Percentiles rank a stretch among this genome's conserved stretches.
phyloP scores from a whole-genome alignment of 2,888 invertebrate species.

The Epirrhoe alternata region DNA sequence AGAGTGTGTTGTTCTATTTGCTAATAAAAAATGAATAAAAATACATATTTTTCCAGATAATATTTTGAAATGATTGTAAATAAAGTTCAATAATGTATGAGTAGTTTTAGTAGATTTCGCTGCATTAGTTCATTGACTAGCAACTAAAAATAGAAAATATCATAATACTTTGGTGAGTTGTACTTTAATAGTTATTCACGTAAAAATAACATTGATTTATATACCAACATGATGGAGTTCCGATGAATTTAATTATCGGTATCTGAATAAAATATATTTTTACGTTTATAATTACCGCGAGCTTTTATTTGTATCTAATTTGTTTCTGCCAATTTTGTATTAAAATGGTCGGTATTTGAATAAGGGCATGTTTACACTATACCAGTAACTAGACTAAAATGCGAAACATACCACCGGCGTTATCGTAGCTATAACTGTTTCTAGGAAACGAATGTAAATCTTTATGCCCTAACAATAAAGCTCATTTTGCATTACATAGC shows the following conservation, averaged over 20 bases:
- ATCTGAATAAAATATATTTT: too few relatives aligned
- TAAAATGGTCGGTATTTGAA: neutral
- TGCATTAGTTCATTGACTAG: too few relatives aligned
- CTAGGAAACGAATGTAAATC: constrained; percentile 21
- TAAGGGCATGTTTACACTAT: constrained; percentile 14
- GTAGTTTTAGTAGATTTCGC: too few relatives aligned
- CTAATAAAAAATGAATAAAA: constrained; percentile 35
- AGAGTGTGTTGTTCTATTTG: constrained; percentile 50
- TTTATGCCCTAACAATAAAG: constrained; percentile 37
- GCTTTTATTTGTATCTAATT: neutral
- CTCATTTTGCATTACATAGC: constrained; percentile 44
- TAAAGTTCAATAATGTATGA: neutral
- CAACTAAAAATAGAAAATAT: too few relatives aligned
- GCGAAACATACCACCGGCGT: neutral
- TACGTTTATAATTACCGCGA: too few relatives aligned
- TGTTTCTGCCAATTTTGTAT: neutral
- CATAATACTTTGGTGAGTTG: too few relatives aligned
- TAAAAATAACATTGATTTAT: too few relatives aligned
- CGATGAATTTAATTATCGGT: too few relatives aligned
- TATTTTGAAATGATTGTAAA: constrained; percentile 26
- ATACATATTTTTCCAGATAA: constrained; percentile 21
- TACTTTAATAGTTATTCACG: too few relatives aligned
- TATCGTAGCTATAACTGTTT: constrained; percentile 22
- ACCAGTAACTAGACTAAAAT: constrained; percentile 4
- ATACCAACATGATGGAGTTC: too few relatives aligned